These are phyloP conservation scores for Hyla sarda DNA, from an alignment of 2,113 vertebrate species.

Conservation along the genomic window DNA sequence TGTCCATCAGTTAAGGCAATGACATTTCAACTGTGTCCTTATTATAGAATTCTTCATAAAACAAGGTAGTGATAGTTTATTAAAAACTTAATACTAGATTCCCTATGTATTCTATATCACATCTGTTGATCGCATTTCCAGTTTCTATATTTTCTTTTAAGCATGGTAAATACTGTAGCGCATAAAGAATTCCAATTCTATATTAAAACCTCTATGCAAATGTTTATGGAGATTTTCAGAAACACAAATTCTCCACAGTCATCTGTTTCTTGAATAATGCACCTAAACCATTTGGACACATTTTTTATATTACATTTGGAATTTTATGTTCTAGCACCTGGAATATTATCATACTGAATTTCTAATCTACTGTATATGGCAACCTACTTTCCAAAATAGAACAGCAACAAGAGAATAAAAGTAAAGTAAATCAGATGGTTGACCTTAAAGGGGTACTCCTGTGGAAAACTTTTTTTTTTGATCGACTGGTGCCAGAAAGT, in stretches of 20 bases:
- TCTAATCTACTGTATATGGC: background rate
- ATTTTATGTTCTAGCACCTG: slow-evolving; percentile 32
- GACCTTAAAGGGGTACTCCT: background rate
- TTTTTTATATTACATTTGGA: slow-evolving; percentile 18
- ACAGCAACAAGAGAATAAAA: slow-evolving; percentile 1
- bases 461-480: too few relatives aligned
- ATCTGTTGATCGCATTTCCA: background rate
- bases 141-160: background rate
- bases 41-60: background rate
- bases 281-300: slow-evolving; percentile 23
- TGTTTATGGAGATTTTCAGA: background rate
- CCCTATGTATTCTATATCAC: background rate
- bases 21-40: background rate
- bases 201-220: slow-evolving; percentile 13
- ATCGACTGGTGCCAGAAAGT: too few relatives aligned
- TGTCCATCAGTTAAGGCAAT: background rate
- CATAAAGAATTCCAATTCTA: background rate
- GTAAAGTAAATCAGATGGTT: background rate
- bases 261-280: slow-evolving; percentile 20
- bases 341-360: slow-evolving; percentile 28
- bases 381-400: background rate
- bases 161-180: background rate
- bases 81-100: background rate
- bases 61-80: background rate
- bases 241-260: slow-evolving; percentile 15